phyloP scores from a whole-genome alignment of 2,797 vertebrate genomes.

The Toxotes lorentzi region DNA sequence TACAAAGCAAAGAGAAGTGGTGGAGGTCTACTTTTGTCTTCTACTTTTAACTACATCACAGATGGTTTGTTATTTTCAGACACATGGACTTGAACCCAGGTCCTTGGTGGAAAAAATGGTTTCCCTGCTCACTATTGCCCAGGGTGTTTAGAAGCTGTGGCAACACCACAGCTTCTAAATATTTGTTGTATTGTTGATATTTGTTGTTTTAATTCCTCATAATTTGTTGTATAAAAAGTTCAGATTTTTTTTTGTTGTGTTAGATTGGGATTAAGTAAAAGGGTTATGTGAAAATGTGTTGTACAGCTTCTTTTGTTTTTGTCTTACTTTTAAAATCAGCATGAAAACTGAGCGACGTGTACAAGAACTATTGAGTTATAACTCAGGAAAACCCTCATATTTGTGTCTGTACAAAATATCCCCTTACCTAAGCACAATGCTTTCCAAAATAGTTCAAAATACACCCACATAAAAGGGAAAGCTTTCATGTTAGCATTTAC shows the following conservation, averaged over 20 bases:
- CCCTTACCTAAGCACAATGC: conserved; percentile 56
- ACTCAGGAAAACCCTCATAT: conserved; percentile 63
- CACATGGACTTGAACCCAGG: conserved; percentile 25
- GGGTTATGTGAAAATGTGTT: background rate
- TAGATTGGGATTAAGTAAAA: conserved; percentile 1
- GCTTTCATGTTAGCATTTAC: conserved; percentile 66
- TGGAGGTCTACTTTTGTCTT: conserved; percentile 23
- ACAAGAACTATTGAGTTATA: conserved; percentile 56
- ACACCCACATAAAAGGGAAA: conserved; percentile 64
- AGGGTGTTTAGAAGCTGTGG: conserved; percentile 27
- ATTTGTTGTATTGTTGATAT: too few species aligned
- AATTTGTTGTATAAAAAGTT: conserved; percentile 11
- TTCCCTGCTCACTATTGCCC: conserved; percentile 4
- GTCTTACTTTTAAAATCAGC: conserved; percentile 46
- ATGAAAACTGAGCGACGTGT: conserved; percentile 45
- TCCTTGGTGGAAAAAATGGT: conserved; percentile 27
- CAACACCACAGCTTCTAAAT: too few species aligned
- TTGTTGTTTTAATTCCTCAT: conserved; percentile 15
- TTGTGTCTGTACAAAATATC: conserved; percentile 70
- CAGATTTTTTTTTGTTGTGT: conserved; percentile 13
- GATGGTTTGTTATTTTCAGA: conserved; percentile 34
- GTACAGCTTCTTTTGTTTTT: conserved; percentile 47
- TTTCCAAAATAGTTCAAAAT: conserved; percentile 57
- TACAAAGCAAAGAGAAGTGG: conserved; percentile 12
- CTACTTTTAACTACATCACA: conserved; percentile 8